Base-by-base conservation (phyloP, 2,113 vertebrate genomes). In the Silurus meridionalis region DNA sequence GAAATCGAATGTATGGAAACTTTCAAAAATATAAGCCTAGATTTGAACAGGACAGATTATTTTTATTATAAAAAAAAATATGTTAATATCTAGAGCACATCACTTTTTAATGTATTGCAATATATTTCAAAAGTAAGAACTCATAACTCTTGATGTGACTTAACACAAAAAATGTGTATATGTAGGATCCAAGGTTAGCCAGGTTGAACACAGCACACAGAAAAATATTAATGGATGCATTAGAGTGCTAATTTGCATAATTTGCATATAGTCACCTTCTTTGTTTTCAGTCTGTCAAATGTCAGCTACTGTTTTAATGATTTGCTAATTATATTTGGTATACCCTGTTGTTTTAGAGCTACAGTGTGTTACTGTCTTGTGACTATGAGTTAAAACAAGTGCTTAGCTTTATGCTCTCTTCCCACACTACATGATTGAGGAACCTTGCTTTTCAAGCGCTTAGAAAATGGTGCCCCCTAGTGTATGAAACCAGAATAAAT, bases 381-480 rank as follows among this genome's bases (percentile, higher is more conserved):
- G 28, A 46, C 9, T 17, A 77, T 77, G 14, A 28, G 14, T 79
- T 77, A 25, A 25, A 37, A 75, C 5, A 77, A 25, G 23, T 55
- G 21, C 60, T 63, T 60, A 71, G 37, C 28, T 84, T 10, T 8
- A 21, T 66, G 21, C 17, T 84, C 63, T 58, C 25, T 81, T 50
- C 10, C 66, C 25, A 55, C 55, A 69, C 64, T 46, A 46, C 52
- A 58, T 28, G 25, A 64, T 6, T 60, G 57, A 9, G 6, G 11
- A 63, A 58, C 53, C 10, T n/a, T 25, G 13, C 69, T 10, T 4
- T 14, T 6, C 3, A 60, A 80, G 71, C n/a, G 6, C 21, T 48
- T 3, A 17, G 48, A 85, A 25, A 86, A 79, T 75, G 50, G 17
- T 80, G 83, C 80, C 80, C 57, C 77, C 79, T 87, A 78, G 85